These are phyloP conservation scores for Drosophila grimshawi DNA, from an alignment of 1,140 invertebrate species.

Conservation along the genomic window DNA sequence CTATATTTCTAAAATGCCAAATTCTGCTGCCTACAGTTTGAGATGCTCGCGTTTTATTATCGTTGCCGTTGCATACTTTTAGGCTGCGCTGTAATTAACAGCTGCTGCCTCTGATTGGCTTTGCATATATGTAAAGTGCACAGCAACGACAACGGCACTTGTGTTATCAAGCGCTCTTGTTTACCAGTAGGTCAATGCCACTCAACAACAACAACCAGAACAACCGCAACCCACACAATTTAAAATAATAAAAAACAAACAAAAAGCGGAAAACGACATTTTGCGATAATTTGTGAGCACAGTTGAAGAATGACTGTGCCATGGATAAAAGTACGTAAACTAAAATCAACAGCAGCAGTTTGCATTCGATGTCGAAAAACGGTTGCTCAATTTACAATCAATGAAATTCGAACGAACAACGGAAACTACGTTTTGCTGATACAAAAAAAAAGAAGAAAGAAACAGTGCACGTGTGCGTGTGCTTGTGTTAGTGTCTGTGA, in stretches of 20 bases:
- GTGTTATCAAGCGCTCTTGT: constrained; percentile 44
- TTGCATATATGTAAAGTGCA: constrained; percentile 7
- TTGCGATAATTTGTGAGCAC: constrained; percentile 12
- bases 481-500: not conserved
- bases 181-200: constrained; percentile 70
- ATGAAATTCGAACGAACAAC: constrained; percentile 56
- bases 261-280: constrained; percentile 21
- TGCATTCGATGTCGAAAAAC: constrained; percentile 45
- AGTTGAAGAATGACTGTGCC: constrained; percentile 36
- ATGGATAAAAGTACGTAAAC: constrained; percentile 18
- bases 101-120: constrained; percentile 9
- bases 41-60: no score
- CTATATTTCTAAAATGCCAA: no score
- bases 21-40: not conserved
- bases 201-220: constrained; percentile 15
- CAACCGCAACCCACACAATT: constrained; percentile 29
- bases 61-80: constrained; percentile 53
- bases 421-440: constrained; percentile 48
- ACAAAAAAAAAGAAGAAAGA: not conserved
- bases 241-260: constrained; percentile 6
- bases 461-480: constrained; percentile 16
- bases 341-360: not conserved
- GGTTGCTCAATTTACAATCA: constrained; percentile 44
- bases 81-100: constrained; percentile 23
- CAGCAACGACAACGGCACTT: constrained; percentile 4